Conservation (phyloP, 2,797 vertebrate species). For the Iguana delicatissima region DNA sequence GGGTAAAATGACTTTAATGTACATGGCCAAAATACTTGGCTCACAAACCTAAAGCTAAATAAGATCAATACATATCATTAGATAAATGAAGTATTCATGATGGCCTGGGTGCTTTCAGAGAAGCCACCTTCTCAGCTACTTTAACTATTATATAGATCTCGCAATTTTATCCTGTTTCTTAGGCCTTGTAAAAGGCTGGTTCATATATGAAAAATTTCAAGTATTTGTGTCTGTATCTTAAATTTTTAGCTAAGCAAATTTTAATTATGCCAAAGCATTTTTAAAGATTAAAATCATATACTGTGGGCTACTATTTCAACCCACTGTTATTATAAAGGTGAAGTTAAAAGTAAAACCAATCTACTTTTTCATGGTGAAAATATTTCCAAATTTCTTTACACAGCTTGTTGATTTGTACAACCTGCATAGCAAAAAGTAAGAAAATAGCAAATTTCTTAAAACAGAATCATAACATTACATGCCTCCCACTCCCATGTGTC, state of each 20-base stretch:
- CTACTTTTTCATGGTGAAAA: not conserved
- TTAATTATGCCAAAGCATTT: not conserved
- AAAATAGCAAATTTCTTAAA: not conserved
- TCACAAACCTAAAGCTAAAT: conserved; percentile 7
- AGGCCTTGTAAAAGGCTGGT: not conserved
- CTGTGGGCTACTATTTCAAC: not conserved
- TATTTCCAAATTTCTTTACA: not conserved
- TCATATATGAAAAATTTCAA: not conserved
- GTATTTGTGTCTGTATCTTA: not conserved
- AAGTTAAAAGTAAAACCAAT: not conserved
- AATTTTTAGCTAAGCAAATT: not conserved
- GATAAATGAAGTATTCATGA: not conserved
- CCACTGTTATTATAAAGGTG: not conserved
- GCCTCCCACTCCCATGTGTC: not conserved
- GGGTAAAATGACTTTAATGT: conserved; percentile 2
- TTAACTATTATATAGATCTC: not conserved
- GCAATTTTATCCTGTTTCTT: conserved; percentile 12
- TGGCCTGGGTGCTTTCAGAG: conserved; percentile 3
- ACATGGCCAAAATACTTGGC: conserved; percentile 19
- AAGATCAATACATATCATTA: conserved; percentile 22
- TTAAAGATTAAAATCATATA: not conserved
- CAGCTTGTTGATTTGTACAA: not conserved
- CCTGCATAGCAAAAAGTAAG: not conserved
- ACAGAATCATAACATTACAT: not conserved
- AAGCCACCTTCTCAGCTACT: conserved; percentile 8